Percentiles rank a stretch among this genome's conserved stretches.
These are phyloP conservation scores for Glaucidium brasilianum DNA, from an alignment of 2,113 vertebrate genomes.

Conservation along the genomic window DNA sequence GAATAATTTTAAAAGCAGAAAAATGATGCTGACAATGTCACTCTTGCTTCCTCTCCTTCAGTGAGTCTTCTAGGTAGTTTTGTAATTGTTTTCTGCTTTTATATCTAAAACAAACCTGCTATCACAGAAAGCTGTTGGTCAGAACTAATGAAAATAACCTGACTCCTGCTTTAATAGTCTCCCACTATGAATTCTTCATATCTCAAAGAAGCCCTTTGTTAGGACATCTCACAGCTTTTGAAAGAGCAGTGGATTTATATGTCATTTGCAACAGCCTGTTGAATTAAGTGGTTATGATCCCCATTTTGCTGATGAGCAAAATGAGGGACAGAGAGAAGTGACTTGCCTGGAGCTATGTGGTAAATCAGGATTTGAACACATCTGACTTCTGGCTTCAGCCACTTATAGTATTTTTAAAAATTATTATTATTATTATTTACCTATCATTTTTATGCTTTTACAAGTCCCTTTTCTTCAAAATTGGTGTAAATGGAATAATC, in stretches of 20 bases:
- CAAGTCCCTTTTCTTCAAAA: background rate
- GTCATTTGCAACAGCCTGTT: constrained; percentile 10
- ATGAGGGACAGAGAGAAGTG: background rate
- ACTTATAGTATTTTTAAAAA: background rate
- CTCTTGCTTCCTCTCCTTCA: background rate
- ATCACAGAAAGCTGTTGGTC: background rate
- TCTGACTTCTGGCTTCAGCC: background rate
- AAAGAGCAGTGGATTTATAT: constrained; percentile 11
- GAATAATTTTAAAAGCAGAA: constrained; percentile 9
- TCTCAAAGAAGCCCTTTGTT: background rate
- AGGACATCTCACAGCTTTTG: background rate
- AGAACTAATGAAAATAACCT: constrained; percentile 11
- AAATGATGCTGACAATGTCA: background rate
- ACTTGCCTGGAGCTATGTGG: background rate
- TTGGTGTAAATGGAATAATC: background rate
- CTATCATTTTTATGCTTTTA: background rate
- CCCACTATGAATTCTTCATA: background rate
- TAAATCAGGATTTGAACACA: background rate
- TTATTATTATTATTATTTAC: too few relatives aligned
- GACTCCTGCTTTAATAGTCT: constrained; percentile 9
- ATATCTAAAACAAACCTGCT: background rate
- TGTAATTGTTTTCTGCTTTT: background rate
- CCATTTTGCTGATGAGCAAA: constrained; percentile 7
- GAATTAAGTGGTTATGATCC: background rate
- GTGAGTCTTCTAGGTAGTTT: background rate